Conservation (phyloP, 2,113 vertebrate species). For the Erythrocercus mccallii region DNA sequence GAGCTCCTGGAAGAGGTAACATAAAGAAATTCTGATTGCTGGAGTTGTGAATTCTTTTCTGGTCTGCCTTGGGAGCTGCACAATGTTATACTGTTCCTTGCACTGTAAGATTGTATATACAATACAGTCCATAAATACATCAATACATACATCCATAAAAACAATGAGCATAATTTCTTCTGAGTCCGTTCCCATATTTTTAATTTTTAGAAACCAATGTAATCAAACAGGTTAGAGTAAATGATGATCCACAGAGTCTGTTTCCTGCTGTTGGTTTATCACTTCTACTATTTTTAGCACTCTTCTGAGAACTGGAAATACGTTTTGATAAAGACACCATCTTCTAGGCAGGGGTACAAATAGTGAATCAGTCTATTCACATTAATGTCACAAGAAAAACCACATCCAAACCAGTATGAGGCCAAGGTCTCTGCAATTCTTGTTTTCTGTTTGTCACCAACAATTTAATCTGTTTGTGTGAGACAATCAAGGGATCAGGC, state of each 20-base stretch:
- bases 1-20: neutral
- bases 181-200: neutral
- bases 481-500: neutral
- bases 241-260: neutral
- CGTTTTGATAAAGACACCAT: neutral
- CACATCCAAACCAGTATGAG: neutral
- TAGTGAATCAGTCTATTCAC: neutral
- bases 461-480: neutral
- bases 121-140: too few relatives aligned
- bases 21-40: neutral
- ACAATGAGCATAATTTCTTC: neutral
- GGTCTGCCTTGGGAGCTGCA: neutral
- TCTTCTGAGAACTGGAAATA: slow-evolving; percentile 6
- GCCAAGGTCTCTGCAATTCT: neutral
- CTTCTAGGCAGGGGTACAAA: neutral
- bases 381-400: neutral
- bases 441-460: neutral
- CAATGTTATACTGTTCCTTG: neutral
- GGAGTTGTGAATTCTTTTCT: neutral
- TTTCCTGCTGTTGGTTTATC: neutral
- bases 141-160: neutral
- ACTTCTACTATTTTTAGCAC: slow-evolving; percentile 8
- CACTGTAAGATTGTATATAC: neutral
- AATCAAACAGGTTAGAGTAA: neutral
- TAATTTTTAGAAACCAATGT: neutral